Evolutionary conservation across 2,113 vertebrate species (phyloP).

Genomic region (Rhombomys opimus): DNA sequence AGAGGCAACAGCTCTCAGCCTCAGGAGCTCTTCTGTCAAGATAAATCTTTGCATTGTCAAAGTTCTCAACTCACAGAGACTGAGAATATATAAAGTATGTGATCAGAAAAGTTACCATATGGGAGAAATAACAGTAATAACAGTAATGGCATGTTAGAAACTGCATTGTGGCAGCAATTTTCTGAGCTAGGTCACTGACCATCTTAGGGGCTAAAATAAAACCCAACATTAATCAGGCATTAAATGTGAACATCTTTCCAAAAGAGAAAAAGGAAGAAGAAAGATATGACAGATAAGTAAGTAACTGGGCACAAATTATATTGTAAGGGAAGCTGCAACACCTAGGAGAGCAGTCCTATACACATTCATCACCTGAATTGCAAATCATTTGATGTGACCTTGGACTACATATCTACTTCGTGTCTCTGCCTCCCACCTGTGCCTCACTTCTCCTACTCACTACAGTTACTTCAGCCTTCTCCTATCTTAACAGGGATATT

Average conservation of each 20-base stretch:
- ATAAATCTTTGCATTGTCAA: conserved; percentile 6
- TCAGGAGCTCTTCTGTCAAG: conserved; percentile 42
- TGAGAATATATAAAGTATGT: neutral
- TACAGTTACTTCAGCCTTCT: conserved; percentile 40
- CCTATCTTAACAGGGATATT: conserved; percentile 55
- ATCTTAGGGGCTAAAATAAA: conserved; percentile 69
- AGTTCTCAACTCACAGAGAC: conserved; percentile 2
- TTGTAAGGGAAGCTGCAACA: conserved; percentile 27
- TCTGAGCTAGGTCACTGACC: conserved; percentile 1
- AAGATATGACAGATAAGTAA: conserved; percentile 42
- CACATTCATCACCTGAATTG: conserved; percentile 18
- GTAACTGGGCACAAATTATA: conserved; percentile 38
- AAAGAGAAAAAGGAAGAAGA: conserved; percentile 55
- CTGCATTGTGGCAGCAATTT: conserved; percentile 9
- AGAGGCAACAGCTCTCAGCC: conserved; percentile 23
- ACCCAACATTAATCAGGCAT: conserved; percentile 3
- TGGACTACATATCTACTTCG: conserved; percentile 52
- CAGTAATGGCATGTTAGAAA: conserved; percentile 13
- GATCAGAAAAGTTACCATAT: conserved; percentile 37
- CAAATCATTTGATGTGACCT: conserved; percentile 66
- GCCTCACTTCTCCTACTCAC: conserved; percentile 25
- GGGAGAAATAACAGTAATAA: conserved; percentile 55
- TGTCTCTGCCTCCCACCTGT: conserved; percentile 68
- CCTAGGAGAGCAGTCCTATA: conserved; percentile 42
- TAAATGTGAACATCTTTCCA: conserved; percentile 64